Base-by-base conservation (phyloP, 2,888 invertebrate species). In the Acrobeloides nanus region DNA sequence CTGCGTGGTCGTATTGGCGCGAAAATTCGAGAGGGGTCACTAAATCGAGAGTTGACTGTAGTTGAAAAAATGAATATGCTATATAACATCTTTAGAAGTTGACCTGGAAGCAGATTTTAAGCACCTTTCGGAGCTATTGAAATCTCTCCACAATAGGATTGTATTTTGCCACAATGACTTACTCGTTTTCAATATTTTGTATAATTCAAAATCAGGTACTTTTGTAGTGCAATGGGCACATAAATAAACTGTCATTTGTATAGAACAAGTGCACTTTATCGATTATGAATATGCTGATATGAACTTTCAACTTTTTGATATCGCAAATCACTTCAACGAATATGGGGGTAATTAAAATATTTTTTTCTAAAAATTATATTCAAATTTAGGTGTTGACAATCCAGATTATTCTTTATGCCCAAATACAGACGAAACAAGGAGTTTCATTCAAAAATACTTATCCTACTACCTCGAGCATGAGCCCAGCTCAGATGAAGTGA, bases 81-180 rank as follows among this genome's bases (percentile, higher is more conserved):
- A 6, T 5, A 8, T 15, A 26, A 25, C 26, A 38, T 41, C 38
- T 57, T 12, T 18, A 59, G 57, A 37, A 10, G 34, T 35, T 17
- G 38, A 48, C 26, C 38, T 64, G 17, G n/a, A 35, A 29, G 26
- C 45, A n/a, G 39, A 49, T 26, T 48, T 64, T 29, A 38, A 34
- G 1, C 41, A 38, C 17, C 38, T 64, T 12, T 38, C 51, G n/a
- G 27, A 67, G 17, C 37, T 35, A 12, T 15, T 64, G 31, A 24
- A 42, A 24, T 37, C 24, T 15, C 18, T 59, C 27, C 29, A 38
- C 18, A 26, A 38, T n/a, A 45, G 68, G 1, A 76, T 89, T 58
- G 92, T 90, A 52, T 92, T 92, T 80, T 84, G 87, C 75, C 97
- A 97, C 80, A 97, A 97, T 79, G 97, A 97, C 81, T 82, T 93